phyloP scores from a whole-genome alignment of 1,140 invertebrate species.

The Lasaia peninsularis region DNA sequence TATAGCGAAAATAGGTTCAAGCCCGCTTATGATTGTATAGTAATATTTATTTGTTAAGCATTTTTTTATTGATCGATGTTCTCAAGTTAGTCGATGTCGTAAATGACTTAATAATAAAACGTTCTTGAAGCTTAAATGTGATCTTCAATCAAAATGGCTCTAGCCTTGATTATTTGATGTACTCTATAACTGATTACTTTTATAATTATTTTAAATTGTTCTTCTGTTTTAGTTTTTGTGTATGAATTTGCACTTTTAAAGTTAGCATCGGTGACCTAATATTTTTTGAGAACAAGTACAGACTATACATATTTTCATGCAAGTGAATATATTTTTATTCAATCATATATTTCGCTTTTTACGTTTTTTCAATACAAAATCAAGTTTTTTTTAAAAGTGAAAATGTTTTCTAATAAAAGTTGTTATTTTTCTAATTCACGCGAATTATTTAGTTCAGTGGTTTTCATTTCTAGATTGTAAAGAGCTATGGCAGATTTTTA shows the following conservation, averaged over 20 bases:
- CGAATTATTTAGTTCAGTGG: too few relatives aligned
- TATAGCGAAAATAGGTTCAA: slow-evolving; percentile 66
- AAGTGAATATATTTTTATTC: neutral
- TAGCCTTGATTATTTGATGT: neutral
- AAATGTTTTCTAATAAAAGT: too few relatives aligned
- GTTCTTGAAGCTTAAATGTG: neutral
- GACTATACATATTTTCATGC: neutral
- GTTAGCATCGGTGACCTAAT: neutral
- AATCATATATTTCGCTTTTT: too few relatives aligned
- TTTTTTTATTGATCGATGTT: slow-evolving; percentile 44
- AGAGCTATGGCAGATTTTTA: too few relatives aligned
- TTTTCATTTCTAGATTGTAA: too few relatives aligned
- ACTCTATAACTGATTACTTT: neutral
- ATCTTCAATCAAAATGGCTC: slow-evolving; percentile 1
- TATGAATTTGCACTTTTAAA: neutral
- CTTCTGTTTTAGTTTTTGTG: neutral
- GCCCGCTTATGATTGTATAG: slow-evolving; percentile 59
- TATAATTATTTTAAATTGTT: neutral
- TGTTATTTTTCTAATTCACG: too few relatives aligned
- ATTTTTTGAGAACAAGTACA: neutral
- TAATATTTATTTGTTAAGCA: slow-evolving; percentile 29
- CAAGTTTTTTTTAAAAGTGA: neutral
- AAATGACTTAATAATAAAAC: slow-evolving; percentile 18
- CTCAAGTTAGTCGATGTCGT: slow-evolving; percentile 32
- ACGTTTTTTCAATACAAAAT: too few relatives aligned